phyloP scores from a whole-genome alignment of 2,113 vertebrate species.

The Scortum barcoo region DNA sequence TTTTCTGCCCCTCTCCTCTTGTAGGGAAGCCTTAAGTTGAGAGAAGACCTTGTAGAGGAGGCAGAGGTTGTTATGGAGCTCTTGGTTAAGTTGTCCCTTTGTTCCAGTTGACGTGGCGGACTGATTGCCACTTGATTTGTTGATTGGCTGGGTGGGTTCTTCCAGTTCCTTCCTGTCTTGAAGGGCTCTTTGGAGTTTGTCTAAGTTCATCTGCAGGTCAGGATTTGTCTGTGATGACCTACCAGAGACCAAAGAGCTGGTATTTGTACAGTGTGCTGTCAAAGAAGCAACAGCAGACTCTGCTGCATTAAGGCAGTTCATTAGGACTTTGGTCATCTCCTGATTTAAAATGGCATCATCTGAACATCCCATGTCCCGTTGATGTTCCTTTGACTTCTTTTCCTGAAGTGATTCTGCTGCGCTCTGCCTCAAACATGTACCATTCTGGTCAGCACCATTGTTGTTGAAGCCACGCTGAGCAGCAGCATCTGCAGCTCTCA shows the following conservation, averaged over 20 bases:
- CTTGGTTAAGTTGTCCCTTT: slow-evolving; percentile 36
- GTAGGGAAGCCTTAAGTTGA: slow-evolving; percentile 66
- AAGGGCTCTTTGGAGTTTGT: slow-evolving; percentile 75
- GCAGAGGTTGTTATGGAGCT: slow-evolving; percentile 74
- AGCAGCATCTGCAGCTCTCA: slow-evolving; percentile 65
- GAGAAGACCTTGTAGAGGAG: slow-evolving; percentile 67
- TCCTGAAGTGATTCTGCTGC: slow-evolving; percentile 20
- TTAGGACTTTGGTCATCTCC: slow-evolving; percentile 53
- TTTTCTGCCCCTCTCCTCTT: slow-evolving; percentile 48
- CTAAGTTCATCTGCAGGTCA: slow-evolving; percentile 74
- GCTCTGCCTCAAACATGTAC: neutral
- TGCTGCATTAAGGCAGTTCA: slow-evolving; percentile 75
- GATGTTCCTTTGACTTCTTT: slow-evolving; percentile 11
- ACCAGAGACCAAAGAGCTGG: slow-evolving; percentile 9
- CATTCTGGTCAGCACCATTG: slow-evolving; percentile 20
- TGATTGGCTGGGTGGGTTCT: slow-evolving; percentile 8
- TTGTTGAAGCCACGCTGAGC: slow-evolving; percentile 4
- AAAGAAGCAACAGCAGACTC: slow-evolving; percentile 76
- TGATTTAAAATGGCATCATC: slow-evolving; percentile 17
- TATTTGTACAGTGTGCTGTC: slow-evolving; percentile 64
- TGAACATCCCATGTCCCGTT: neutral
- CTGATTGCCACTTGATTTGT: slow-evolving; percentile 5
- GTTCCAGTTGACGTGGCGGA: neutral
- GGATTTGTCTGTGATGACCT: slow-evolving; percentile 27
- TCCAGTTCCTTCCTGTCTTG: slow-evolving; percentile 63